These are phyloP conservation scores for Tragelaphus eurycerus DNA, from an alignment of 2,797 vertebrate species.

Conservation along the genomic window DNA sequence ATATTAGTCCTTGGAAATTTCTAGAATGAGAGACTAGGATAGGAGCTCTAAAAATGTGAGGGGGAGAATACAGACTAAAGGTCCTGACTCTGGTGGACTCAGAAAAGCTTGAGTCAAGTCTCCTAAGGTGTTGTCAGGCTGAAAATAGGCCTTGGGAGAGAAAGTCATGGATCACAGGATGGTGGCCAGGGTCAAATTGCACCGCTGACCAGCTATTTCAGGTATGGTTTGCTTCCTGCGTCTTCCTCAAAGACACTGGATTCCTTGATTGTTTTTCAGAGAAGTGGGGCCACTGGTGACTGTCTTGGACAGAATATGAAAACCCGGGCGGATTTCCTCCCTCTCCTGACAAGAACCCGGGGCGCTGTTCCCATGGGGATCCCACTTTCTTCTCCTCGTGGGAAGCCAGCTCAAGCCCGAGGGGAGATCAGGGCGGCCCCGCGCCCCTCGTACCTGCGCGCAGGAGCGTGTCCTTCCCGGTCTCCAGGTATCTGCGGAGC, in stretches of 20 bases:
- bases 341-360: background rate
- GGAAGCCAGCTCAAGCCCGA: background rate
- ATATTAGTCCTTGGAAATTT: too few relatives aligned
- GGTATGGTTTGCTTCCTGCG: background rate
- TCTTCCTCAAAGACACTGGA: background rate
- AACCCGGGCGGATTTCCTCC: fast-evolving
- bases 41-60: too few relatives aligned
- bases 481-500: too few relatives aligned
- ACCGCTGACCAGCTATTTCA: background rate
- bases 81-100: too few relatives aligned
- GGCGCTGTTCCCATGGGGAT: fast-evolving
- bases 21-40: too few relatives aligned
- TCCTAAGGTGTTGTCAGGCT: too few relatives aligned
- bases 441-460: background rate
- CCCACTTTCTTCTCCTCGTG: background rate
- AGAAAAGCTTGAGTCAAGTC: too few relatives aligned
- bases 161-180: too few relatives aligned
- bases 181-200: too few relatives aligned
- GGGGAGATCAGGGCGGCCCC: background rate
- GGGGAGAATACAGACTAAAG: too few relatives aligned
- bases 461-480: too few relatives aligned
- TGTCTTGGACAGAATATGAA: background rate
- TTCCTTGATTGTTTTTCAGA: background rate
- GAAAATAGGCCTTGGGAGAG: too few relatives aligned
- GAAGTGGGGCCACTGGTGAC: background rate